These are phyloP conservation scores for Phylloscopus trochiloides DNA, from an alignment of 2,113 vertebrate species.

Conservation along the genomic window DNA sequence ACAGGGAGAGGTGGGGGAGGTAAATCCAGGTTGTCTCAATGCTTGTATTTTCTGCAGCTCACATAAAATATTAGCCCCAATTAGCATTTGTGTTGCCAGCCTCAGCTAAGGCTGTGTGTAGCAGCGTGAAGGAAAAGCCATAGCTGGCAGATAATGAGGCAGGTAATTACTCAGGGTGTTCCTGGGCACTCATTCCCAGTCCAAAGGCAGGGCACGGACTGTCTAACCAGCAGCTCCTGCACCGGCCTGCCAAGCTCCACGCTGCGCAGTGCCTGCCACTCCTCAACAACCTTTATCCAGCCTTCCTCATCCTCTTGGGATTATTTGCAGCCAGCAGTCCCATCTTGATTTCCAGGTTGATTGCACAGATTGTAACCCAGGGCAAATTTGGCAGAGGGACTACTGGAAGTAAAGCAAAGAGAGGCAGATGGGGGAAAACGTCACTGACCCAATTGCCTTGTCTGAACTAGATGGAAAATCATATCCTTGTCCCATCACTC, in stretches of 20 bases:
- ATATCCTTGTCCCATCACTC: neutral
- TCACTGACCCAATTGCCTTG: neutral
- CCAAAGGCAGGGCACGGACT: neutral
- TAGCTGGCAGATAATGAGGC: neutral
- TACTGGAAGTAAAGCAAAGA: neutral
- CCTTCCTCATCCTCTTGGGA: neutral
- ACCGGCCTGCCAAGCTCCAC: neutral
- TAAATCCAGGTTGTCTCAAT: neutral
- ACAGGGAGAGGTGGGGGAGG: neutral
- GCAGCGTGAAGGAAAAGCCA: neutral
- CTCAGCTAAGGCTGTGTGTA: neutral
- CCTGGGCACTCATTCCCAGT: neutral
- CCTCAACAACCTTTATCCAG: neutral
- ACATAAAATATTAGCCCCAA: neutral
- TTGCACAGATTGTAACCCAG: constrained; percentile 16
- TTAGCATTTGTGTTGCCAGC: neutral
- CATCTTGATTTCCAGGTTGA: neutral
- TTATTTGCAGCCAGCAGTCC: neutral
- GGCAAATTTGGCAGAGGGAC: constrained; percentile 1
- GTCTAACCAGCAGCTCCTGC: neutral
- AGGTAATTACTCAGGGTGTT: neutral
- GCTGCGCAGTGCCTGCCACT: neutral
- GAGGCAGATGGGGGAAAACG: neutral
- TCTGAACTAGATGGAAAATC: neutral
- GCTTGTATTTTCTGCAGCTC: neutral